Evolutionary conservation across 1,140 invertebrate genomes (phyloP).

Genomic region (Bombyx mandarina): DNA sequence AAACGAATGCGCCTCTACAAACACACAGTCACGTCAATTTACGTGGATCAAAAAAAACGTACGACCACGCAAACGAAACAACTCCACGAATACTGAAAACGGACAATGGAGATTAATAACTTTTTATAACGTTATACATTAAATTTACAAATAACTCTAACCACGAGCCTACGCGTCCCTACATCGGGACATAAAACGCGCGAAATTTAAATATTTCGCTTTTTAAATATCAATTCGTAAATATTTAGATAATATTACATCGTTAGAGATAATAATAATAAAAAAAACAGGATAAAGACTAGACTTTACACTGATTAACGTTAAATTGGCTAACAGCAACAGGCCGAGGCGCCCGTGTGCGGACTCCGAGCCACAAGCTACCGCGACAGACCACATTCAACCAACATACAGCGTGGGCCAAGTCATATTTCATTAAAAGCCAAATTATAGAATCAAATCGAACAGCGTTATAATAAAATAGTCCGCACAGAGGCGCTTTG

Average conservation of each 20-base stretch:
- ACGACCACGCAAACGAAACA: slow-evolving; percentile 39
- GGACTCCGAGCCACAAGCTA: slow-evolving; percentile 1
- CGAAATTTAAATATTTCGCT: slow-evolving; percentile 20
- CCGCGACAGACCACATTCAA: no score
- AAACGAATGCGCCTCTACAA: slow-evolving; percentile 1
- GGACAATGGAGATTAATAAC: slow-evolving; percentile 65
- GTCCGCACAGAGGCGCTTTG: slow-evolving; percentile 30
- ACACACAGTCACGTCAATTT: slow-evolving; percentile 19
- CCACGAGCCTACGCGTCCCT: slow-evolving; percentile 54
- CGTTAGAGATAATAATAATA: slow-evolving; percentile 57
- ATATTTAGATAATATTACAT: slow-evolving; percentile 58
- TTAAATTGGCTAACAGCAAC: slow-evolving; percentile 63
- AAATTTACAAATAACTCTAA: slow-evolving; percentile 64
- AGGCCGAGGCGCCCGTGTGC: slow-evolving; percentile 35
- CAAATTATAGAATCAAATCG: neutral
- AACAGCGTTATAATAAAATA: neutral
- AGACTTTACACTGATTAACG: slow-evolving; percentile 72
- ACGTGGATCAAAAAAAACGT: slow-evolving; percentile 17
- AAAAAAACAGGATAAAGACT: slow-evolving; percentile 71
- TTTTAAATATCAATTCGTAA: slow-evolving; percentile 66
- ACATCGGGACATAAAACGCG: slow-evolving; percentile 39
- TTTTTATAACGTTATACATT: slow-evolving; percentile 49
- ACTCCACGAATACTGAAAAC: slow-evolving; percentile 66
- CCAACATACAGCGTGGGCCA: no score
- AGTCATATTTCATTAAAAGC: no score